Evolutionary conservation across 2,888 invertebrate genomes (phyloP).

Genomic region (Meandrusa payeni): DNA sequence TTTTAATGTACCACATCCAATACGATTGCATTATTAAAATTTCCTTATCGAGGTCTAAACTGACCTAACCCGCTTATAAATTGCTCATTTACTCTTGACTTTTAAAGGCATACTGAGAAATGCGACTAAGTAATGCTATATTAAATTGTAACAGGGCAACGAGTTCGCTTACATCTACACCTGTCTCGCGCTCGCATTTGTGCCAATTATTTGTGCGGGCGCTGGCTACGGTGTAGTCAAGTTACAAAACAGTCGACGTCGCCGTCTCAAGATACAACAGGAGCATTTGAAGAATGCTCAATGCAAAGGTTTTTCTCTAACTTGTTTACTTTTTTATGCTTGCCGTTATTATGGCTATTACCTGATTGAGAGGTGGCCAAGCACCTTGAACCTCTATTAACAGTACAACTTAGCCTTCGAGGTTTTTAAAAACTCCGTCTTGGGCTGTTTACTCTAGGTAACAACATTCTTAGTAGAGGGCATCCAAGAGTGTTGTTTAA

Average conservation of each 20-base stretch:
- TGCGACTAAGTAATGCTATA: slow-evolving; percentile 5
- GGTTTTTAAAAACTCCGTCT: no score
- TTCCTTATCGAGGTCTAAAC: slow-evolving; percentile 11
- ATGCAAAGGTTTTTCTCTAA: slow-evolving; percentile 63
- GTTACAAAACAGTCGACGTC: slow-evolving; percentile 90
- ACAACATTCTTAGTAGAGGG: no score
- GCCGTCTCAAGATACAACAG: slow-evolving; percentile 90
- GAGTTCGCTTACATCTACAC: slow-evolving; percentile 98
- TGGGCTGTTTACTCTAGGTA: no score
- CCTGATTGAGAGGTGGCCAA: no score
- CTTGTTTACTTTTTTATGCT: no score
- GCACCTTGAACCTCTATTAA: no score
- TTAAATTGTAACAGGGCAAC: slow-evolving; percentile 84
- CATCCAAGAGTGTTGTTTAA: no score
- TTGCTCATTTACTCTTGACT: slow-evolving; percentile 19
- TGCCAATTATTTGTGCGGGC: slow-evolving; percentile 95
- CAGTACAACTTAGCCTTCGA: no score
- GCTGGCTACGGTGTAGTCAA: slow-evolving; percentile 96
- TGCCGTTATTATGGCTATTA: no score
- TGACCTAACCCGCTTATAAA: slow-evolving; percentile 12
- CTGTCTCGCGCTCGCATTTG: slow-evolving; percentile 93
- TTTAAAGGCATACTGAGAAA: slow-evolving; percentile 12
- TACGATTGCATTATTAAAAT: slow-evolving; percentile 10
- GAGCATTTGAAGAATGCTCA: slow-evolving; percentile 82
- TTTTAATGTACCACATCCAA: background rate